Evolutionary conservation across 2,797 vertebrate species (phyloP), one percentile per base, ranked within the genome.

Genomic region (Steatocranus sp.): DNA sequence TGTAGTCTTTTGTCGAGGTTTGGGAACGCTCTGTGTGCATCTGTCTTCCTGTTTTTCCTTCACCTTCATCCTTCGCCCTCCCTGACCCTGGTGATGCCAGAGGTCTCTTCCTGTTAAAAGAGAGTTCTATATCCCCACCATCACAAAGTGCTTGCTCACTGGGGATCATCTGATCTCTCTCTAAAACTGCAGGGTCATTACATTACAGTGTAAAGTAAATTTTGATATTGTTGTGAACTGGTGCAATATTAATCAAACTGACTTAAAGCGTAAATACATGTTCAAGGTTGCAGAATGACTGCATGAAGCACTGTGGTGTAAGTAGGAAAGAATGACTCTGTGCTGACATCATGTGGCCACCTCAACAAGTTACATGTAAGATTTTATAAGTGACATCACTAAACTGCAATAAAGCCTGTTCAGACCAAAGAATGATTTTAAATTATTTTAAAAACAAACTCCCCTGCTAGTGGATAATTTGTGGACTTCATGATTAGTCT

Each of bases 261-360:
- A 70, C 23, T 30, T 70, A 11, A 11, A 73, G 41, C 11, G 41
- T 25, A 43, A 7, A 74, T 25, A 53, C 18, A 2, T 68, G 79
- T 54, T 78, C 3, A 6, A 41, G 8, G 15, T 70, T 78, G 5
- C 5, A 27, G 49, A 56, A 27, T 48, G 66, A 49, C 1, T 46
- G 34, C 27, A 51, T 5, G 1, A 27, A 5, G 3, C 9, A 17
- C 12, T 76, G 14, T n/a, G 15, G 18, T 27, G 1, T 12, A 1
- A 32, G 25, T 20, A 51, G 56, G 20, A 10, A 48, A 78, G 36
- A 66, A 83, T 79, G 74, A 76, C 74, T 92, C 73, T 91, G 32
- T 93, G 86, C 93, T 93, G 94, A 88, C 95, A 93, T 79, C 94
- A 75, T 88, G 91, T 93, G 95, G 94, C 76, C 51, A 34, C 5